phyloP scores from a whole-genome alignment of 2,113 vertebrate species.

The Mesocricetus auratus region DNA sequence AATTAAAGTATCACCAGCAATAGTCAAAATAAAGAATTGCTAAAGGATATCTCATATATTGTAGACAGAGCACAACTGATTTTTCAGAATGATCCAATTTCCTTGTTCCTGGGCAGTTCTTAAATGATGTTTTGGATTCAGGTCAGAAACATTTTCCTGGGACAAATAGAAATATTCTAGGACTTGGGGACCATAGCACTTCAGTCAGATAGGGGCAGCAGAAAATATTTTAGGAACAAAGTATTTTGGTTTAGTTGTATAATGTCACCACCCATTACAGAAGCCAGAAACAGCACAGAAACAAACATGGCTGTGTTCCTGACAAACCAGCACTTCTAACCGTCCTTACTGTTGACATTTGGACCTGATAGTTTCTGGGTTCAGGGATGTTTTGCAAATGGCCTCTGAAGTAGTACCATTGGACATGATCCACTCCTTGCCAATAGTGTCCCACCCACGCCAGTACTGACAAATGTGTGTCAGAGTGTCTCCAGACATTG shows the following conservation, averaged over 20 bases:
- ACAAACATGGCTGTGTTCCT: not conserved
- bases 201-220: not conserved
- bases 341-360: accelerated
- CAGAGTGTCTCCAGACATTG: not conserved
- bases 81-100: not conserved
- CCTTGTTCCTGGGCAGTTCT: not conserved
- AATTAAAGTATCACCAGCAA: not conserved
- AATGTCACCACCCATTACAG: not conserved
- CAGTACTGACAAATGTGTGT: not conserved
- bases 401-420: not conserved
- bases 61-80: not conserved
- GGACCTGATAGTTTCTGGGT: not conserved
- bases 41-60: not conserved
- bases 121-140: not conserved
- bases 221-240: not conserved
- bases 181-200: not conserved
- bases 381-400: accelerated
- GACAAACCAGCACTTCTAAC: not conserved
- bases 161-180: not conserved
- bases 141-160: not conserved
- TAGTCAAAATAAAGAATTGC: not conserved
- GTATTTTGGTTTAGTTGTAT: not conserved
- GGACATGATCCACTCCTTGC: no score
- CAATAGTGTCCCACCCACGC: accelerated
- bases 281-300: not conserved